phyloP scores from a whole-genome alignment of 2,888 invertebrate genomes.

The Agonum fuliginosum region DNA sequence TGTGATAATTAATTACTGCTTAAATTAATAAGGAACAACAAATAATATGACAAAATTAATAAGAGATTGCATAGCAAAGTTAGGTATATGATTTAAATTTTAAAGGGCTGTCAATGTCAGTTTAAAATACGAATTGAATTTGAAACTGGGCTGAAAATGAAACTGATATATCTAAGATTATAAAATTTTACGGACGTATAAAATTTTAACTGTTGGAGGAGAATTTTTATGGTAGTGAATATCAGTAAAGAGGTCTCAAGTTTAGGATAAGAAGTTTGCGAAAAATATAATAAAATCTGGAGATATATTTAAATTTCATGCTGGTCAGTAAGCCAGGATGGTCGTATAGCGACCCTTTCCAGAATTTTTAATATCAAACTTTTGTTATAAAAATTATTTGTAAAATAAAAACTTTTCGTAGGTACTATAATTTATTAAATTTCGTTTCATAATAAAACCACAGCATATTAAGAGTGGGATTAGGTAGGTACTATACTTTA shows the following conservation, averaged over 20 bases:
- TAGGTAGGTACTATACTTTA: too few relatives aligned
- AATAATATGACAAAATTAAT: conserved; percentile 9
- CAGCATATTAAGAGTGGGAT: too few relatives aligned
- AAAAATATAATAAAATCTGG: conserved; percentile 31
- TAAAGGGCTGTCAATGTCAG: neutral
- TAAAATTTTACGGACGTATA: conserved; percentile 27
- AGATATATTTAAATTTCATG: conserved; percentile 31
- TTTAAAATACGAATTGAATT: conserved; percentile 22
- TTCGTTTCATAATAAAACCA: too few relatives aligned
- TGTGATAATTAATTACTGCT: conserved; percentile 20
- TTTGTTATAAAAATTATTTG: too few relatives aligned
- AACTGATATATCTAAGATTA: conserved; percentile 24
- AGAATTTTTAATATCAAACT: too few relatives aligned
- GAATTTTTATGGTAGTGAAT: conserved; percentile 8
- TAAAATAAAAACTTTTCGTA: too few relatives aligned
- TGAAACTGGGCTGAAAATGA: conserved; percentile 27
- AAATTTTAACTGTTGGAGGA: conserved; percentile 28
- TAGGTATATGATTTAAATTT: conserved; percentile 16
- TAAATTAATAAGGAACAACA: conserved; percentile 5
- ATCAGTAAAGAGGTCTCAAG: neutral
- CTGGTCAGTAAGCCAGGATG: conserved; percentile 26
- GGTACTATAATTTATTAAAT: too few relatives aligned
- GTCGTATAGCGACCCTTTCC: neutral
- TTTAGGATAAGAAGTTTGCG: neutral
- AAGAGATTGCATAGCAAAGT: neutral